A percentile compares a stretch with the other conserved stretches of the same genome.
These are phyloP conservation scores for Empis stercorea DNA, from an alignment of 2,888 invertebrate genomes.

Conservation along the genomic window DNA sequence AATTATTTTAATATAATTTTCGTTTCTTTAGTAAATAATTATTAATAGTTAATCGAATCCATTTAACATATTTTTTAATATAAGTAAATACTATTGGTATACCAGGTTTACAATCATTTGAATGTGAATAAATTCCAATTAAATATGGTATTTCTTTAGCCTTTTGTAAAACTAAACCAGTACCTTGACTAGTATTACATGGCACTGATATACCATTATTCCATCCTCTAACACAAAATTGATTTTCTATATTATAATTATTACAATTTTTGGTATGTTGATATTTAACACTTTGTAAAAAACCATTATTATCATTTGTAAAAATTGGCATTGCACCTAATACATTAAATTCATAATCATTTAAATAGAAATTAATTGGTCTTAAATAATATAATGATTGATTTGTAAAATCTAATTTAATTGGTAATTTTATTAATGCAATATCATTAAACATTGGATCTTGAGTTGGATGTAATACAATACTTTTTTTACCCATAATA, in stretches of 20 bases:
- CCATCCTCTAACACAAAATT: constrained; percentile 13
- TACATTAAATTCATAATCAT: background rate
- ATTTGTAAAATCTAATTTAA: constrained; percentile 2
- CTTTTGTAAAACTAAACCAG: constrained; percentile 13
- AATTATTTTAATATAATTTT: too few species aligned
- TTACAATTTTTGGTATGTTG: background rate
- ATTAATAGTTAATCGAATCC: constrained; percentile 5
- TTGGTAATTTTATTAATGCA: constrained; percentile 8
- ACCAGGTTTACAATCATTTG: background rate
- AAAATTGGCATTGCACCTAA: constrained; percentile 11
- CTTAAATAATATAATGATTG: too few species aligned
- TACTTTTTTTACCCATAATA: constrained; percentile 2
- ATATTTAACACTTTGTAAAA: too few species aligned
- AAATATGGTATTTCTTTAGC: constrained; percentile 13
- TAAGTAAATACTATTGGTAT: constrained; percentile 3
- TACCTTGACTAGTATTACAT: constrained; percentile 13
- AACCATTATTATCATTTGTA: too few species aligned
- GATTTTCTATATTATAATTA: constrained; percentile 5
- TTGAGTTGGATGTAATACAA: constrained; percentile 9
- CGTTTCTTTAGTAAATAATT: too few species aligned
- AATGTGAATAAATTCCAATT: constrained; percentile 13
- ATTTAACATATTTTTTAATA: constrained; percentile 6
- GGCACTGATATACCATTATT: constrained; percentile 10
- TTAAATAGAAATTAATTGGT: too few species aligned
- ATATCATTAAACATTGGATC: constrained; percentile 7